Percentiles rank a stretch among this genome's conserved stretches.
These are phyloP conservation scores for Coccyzus lansbergi DNA, from an alignment of 2,797 vertebrate species.

Conservation along the genomic window DNA sequence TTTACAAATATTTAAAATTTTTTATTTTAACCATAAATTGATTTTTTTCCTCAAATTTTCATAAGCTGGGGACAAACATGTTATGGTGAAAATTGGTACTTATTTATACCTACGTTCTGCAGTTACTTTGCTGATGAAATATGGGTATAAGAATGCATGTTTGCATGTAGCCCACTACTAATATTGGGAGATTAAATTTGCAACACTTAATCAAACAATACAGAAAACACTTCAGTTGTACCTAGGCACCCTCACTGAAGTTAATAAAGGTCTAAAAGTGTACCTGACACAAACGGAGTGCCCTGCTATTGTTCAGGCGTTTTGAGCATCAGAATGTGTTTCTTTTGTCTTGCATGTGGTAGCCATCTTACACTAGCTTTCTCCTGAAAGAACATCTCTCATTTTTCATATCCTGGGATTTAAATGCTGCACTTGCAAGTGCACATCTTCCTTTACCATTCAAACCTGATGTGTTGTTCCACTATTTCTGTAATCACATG, in stretches of 20 bases:
- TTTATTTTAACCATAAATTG: too few species aligned
- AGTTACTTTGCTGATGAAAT: not conserved
- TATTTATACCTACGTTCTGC: not conserved
- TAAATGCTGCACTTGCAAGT: not conserved
- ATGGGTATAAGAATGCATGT: not conserved
- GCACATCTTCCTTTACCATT: not conserved
- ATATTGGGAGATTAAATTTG: not conserved
- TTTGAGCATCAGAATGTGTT: not conserved
- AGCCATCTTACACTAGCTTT: not conserved
- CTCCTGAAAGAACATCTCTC: not conserved
- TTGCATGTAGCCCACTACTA: not conserved
- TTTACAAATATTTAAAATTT: too few species aligned
- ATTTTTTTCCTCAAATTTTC: too few species aligned
- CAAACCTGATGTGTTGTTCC: not conserved
- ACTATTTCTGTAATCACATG: not conserved
- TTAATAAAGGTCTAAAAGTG: not conserved
- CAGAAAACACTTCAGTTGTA: not conserved
- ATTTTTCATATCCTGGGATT: not conserved
- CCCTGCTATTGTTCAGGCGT: not conserved
- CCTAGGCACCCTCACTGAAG: not conserved
- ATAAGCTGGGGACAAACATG: too few species aligned
- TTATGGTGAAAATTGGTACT: not conserved
- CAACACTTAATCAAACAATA: not conserved
- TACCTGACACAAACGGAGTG: not conserved
- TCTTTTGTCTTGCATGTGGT: not conserved